Percentiles rank a stretch among this genome's conserved stretches.
Evolutionary conservation across 2,888 invertebrate species (phyloP).

Genomic region (Euzophera pinguis): DNA sequence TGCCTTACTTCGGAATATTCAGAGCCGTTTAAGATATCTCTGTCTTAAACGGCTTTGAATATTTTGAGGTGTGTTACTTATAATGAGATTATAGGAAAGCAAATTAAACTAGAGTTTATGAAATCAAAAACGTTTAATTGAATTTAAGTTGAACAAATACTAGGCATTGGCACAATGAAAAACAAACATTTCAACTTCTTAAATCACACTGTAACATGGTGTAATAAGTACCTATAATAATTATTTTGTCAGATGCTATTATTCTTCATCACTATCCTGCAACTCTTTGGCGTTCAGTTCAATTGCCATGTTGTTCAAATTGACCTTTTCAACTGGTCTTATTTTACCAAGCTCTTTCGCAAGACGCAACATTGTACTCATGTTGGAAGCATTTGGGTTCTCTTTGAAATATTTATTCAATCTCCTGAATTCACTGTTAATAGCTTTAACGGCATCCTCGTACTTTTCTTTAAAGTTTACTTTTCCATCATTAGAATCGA

Average conservation of each 20-base stretch:
- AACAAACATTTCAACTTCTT: too few relatives aligned
- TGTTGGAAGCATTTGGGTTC: slow-evolving; percentile 33
- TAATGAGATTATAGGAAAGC: too few relatives aligned
- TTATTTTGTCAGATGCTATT: neutral
- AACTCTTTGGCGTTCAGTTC: slow-evolving; percentile 15
- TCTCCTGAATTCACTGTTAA: slow-evolving; percentile 38
- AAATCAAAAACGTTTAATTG: too few relatives aligned
- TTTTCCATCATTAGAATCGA: neutral
- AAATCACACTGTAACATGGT: too few relatives aligned
- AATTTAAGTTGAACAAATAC: too few relatives aligned
- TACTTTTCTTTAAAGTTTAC: slow-evolving; percentile 21
- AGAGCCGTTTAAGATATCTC: too few relatives aligned
- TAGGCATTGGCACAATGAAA: too few relatives aligned
- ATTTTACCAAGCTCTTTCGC: slow-evolving; percentile 36
- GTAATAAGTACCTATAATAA: neutral
- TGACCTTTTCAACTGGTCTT: slow-evolving; percentile 25
- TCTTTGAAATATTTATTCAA: slow-evolving; percentile 33
- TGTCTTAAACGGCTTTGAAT: too few relatives aligned
- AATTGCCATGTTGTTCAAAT: slow-evolving; percentile 24
- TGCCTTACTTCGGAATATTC: too few relatives aligned
- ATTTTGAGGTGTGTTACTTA: too few relatives aligned
- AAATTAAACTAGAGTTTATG: too few relatives aligned
- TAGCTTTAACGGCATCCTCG: slow-evolving; percentile 23
- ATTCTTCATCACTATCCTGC: slow-evolving; percentile 1
- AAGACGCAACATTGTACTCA: slow-evolving; percentile 33